Conservation (phyloP, 2,113 vertebrate genomes). For the Glareola pratincola region DNA sequence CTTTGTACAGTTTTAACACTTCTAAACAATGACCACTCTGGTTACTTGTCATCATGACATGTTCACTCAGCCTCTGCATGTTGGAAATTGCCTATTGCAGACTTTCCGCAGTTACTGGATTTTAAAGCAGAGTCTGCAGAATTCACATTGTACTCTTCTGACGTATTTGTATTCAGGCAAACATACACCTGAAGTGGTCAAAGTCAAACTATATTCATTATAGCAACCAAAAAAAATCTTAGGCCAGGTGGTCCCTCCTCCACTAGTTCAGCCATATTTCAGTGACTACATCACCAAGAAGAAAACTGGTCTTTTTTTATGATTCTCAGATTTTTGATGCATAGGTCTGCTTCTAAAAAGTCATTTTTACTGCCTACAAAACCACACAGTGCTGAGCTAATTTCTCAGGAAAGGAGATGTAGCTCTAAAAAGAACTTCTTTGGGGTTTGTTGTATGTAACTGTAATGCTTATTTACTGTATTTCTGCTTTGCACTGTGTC, state of each 20-base stretch:
- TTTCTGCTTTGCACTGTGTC: background rate
- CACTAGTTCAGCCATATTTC: background rate
- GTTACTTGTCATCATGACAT: background rate
- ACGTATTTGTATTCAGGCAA: background rate
- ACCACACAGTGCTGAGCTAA: background rate
- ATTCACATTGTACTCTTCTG: background rate
- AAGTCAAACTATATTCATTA: background rate
- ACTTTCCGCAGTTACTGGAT: background rate
- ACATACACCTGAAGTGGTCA: background rate
- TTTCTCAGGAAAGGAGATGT: background rate
- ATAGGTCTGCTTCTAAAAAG: background rate
- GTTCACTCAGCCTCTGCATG: background rate
- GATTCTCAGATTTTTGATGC: background rate
- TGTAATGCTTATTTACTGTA: background rate
- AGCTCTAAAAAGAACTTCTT: background rate
- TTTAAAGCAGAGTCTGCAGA: background rate
- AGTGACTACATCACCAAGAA: background rate
- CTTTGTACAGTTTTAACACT: background rate
- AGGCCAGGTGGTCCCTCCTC: background rate
- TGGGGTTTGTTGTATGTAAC: background rate
- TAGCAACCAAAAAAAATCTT: background rate
- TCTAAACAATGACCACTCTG: background rate
- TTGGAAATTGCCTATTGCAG: background rate
- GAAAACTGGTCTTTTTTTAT: background rate
- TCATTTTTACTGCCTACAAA: background rate